These are phyloP conservation scores for Leguminivora glycinivorella DNA, from an alignment of 1,140 invertebrate species.

Conservation along the genomic window DNA sequence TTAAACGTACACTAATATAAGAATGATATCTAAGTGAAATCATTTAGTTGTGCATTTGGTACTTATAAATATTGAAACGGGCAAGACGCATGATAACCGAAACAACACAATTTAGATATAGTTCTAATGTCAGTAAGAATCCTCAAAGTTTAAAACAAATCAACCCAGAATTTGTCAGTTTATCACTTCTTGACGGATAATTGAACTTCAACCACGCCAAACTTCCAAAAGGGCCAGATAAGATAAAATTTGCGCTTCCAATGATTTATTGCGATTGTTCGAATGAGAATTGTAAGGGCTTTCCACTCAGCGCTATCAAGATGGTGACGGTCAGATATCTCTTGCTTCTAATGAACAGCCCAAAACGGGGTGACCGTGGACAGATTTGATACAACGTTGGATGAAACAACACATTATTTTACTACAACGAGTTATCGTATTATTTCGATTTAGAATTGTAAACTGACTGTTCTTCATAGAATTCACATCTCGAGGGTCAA, in stretches of 20 bases:
- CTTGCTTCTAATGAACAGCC: conserved; percentile 6
- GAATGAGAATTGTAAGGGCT: conserved; percentile 19
- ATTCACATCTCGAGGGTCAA: too few relatives aligned
- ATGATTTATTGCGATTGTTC: conserved; percentile 27
- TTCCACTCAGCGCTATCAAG: conserved; percentile 8
- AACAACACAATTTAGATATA: too few relatives aligned
- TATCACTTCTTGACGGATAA: background rate
- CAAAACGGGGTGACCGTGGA: background rate
- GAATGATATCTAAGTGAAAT: too few relatives aligned
- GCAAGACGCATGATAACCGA: too few relatives aligned
- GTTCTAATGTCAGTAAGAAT: too few relatives aligned
- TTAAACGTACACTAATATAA: too few relatives aligned
- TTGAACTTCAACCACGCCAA: background rate
- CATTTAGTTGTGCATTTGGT: too few relatives aligned
- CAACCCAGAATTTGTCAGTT: background rate
- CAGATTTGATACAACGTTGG: background rate
- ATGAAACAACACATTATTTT: background rate
- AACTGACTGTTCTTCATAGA: too few relatives aligned
- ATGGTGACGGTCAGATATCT: conserved; percentile 2
- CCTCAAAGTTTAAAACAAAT: background rate
- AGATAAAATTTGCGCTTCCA: conserved; percentile 21
- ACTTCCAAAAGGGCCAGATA: background rate
- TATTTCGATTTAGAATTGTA: too few relatives aligned
- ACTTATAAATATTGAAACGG: too few relatives aligned
- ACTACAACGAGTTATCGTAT: background rate